Percentiles rank a stretch among this genome's conserved stretches.
Conservation (phyloP, 2,797 vertebrate genomes). For the Vespertilio murinus region DNA sequence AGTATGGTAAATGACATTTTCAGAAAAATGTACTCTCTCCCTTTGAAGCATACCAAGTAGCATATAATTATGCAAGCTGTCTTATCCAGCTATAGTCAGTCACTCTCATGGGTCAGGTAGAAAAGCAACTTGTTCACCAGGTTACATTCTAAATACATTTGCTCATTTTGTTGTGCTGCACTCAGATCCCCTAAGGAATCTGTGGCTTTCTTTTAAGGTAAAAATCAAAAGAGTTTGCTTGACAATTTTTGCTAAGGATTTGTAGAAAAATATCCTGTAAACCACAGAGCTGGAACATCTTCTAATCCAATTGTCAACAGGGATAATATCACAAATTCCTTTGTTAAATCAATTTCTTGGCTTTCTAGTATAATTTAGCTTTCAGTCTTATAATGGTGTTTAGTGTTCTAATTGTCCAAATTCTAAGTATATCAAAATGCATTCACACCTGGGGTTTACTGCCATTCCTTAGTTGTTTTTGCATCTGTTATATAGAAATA, state of each 20-base stretch:
- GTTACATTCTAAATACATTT: conserved; percentile 22
- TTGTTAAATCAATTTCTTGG: conserved; percentile 63
- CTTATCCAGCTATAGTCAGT: conserved; percentile 2
- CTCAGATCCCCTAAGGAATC: conserved; percentile 45
- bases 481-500: conserved; percentile 67
- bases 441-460: conserved; percentile 58
- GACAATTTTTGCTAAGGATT: conserved; percentile 53
- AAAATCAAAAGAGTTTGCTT: conserved; percentile 53
- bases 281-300: conserved; percentile 29
- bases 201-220: conserved; percentile 45
- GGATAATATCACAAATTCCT: conserved; percentile 68
- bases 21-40: background rate
- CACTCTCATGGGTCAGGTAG: background rate
- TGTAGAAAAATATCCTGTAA: conserved; percentile 45
- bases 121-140: conserved; percentile 36
- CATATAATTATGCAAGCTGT: background rate
- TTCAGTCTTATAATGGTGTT: conserved; percentile 1
- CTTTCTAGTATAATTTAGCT: conserved; percentile 65
- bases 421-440: conserved; percentile 61
- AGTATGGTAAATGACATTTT: background rate
- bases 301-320: conserved; percentile 62
- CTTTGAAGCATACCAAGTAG: background rate
- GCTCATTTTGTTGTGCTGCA: background rate
- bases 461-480: conserved; percentile 57
- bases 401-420: conserved; percentile 63